Conservation (phyloP, 2,888 invertebrate genomes). For the Patella caerulea region DNA sequence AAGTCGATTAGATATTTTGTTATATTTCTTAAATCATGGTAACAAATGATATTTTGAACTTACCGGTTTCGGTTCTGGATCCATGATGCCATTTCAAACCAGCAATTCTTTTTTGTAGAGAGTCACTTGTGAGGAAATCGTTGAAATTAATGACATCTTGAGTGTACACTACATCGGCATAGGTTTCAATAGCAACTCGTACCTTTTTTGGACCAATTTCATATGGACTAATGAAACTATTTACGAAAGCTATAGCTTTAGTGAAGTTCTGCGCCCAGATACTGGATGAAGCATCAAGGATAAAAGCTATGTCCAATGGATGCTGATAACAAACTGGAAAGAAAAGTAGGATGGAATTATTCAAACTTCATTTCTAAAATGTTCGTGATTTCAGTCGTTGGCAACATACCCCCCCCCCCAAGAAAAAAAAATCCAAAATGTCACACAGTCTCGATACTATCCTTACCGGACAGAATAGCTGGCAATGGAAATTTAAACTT, state of each 20-base stretch:
- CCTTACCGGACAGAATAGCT: too few species aligned
- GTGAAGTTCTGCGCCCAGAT: constrained; percentile 41
- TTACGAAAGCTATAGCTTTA: constrained; percentile 32
- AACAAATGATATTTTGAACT: background rate
- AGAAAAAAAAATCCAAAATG: too few species aligned
- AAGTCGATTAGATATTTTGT: too few species aligned
- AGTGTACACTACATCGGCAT: background rate
- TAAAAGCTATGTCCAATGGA: constrained; percentile 35
- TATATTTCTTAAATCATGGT: too few species aligned
- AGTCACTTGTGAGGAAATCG: background rate
- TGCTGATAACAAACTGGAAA: constrained; percentile 26
- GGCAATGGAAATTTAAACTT: too few species aligned
- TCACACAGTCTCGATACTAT: too few species aligned
- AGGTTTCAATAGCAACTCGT: background rate
- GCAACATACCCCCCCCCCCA: too few species aligned
- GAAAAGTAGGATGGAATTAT: too few species aligned
- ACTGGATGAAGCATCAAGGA: constrained; percentile 33
- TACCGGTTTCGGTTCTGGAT: constrained; percentile 1
- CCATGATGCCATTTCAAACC: background rate
- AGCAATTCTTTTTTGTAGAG: background rate
- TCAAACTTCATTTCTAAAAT: too few species aligned
- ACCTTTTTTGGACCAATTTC: constrained; percentile 33
- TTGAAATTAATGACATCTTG: background rate
- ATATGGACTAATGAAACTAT: constrained; percentile 33
- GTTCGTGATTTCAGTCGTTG: too few species aligned